Evolutionary conservation across 2,797 vertebrate genomes (phyloP), one percentile per base, ranked within the genome.

Genomic region (Gallirallus australis): DNA sequence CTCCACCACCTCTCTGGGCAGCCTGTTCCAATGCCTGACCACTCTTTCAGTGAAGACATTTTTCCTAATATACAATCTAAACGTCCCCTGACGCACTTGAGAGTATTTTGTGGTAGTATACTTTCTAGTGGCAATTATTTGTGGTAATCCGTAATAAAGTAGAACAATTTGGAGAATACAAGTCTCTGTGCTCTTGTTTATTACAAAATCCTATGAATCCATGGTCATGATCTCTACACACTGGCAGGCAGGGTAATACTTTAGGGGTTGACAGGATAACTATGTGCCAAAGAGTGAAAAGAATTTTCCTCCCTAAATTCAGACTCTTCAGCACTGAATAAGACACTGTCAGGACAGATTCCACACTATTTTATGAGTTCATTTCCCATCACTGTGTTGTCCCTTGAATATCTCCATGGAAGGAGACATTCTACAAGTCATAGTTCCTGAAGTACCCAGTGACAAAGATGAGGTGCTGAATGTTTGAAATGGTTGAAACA

Each of bases 171-270:
- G 42, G 9, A 61, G 25, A 82, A 70, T 7, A 42, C 35, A 71
- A 82, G 3, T 5, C 10, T 33, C 25, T 53, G 31, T 82, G 35
- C 9, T 56, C n/a, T 45, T 66, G 40, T 57, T 28, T 25, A 20
- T 47, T 37, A 47, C 33, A 57, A 16, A 37, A 56, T 47, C n/a
- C 27, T 37, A 5, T 31, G 7, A 66, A 80, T 9, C 25, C n/a
- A 28, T 0, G 1, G 16, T 57, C 27, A 47, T 1, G 3, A 25
- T 37, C 52, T 56, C 27, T 25, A 31, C 7, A 31, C 12, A 47
- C 6, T 12, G 0, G 2, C 13, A 31, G 40, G 21, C 16, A 2
- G 1, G 16, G 20, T 45, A n/a, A 63, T 17, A 2, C 35, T 13
- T 52, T 40, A 30, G 40, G 27, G 31, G 2, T 1, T 66, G 27